Base-by-base conservation (phyloP, 2,113 vertebrate species). In the Crotophaga sulcirostris region DNA sequence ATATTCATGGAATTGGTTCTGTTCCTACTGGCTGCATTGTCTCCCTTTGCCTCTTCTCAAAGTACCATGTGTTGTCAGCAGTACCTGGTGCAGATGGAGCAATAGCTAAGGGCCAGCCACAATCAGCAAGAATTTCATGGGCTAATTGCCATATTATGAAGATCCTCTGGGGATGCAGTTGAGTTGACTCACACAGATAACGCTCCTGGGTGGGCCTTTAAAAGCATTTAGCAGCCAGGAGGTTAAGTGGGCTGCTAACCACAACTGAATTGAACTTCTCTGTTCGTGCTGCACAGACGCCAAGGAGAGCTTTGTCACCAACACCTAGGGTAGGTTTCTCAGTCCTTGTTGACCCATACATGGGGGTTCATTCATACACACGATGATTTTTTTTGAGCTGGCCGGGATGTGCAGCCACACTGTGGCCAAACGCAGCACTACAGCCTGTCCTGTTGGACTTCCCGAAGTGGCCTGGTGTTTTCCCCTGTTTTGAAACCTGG, bases 351-450 rank as follows among this genome's bases (percentile, higher is more conserved):
- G 64, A 55, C 75, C 60, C 59, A 2, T 5, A 7, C 11, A 4
- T 29, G 82, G 58, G 42, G 47, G 31, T 72, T 87, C 10, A 2
- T 69, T 45, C 18, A 8, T n/a, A n/a, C 44, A 10, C 21, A 7
- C 10, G 9, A 1, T 0, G 3, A 8, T 36, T 45, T 29, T 45
- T 29, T 55, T 31, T 31, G 51, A 78, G 59, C 76, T 55, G 81
- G 60, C 64, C 84, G 16, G 70, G 68, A 84, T 52, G 68, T 81
- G 9, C 87, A 90, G 93, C 87, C 93, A 59, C 84, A 11, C 93
- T 12, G 93, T 90, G 93, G 93, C 84, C 58, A 74, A 86, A 74
- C 10, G 9, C 75, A 74, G 90, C 90, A 78, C 75, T 93, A 78
- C 93, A 96, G 59, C 56, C 44, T 69, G 60, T 70, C 28, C 38